Evolutionary conservation across 2,113 vertebrate genomes (phyloP).

Genomic region (Vombatus ursinus): DNA sequence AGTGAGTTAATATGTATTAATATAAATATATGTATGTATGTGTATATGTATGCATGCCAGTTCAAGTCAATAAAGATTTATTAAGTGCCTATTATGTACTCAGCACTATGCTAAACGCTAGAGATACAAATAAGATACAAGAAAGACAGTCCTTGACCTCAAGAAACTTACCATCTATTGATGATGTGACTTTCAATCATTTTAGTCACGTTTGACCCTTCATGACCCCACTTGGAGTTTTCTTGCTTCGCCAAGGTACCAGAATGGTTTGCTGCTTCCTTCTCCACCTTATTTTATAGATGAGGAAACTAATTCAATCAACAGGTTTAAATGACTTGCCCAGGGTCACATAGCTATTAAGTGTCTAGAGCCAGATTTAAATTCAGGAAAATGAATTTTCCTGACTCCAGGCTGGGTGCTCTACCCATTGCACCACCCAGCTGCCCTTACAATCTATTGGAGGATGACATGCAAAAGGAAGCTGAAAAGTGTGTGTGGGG

Average conservation of each 20-base stretch:
- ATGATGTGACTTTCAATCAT: too few species aligned
- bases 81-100: not conserved
- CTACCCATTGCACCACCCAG: accelerated
- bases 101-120: not conserved
- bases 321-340: not conserved
- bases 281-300: not conserved
- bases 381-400: not conserved
- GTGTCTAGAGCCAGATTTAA: not conserved
- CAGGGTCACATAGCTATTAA: not conserved
- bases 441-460: too few species aligned
- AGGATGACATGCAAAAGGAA: not conserved
- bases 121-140: not conserved
- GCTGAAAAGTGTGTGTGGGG: not conserved
- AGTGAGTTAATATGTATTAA: not conserved
- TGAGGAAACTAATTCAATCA: not conserved
- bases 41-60: not conserved
- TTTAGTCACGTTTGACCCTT: too few species aligned
- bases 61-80: not conserved
- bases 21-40: not conserved
- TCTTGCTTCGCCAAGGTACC: too few species aligned
- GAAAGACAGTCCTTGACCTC: not conserved
- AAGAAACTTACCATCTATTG: not conserved
- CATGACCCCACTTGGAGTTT: too few species aligned
- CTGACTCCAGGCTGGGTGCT: not conserved
- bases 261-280: too few species aligned